phyloP scores from a whole-genome alignment of 53 echinoderm and acorn worm species.

The Mesocentrotus franciscanus region DNA sequence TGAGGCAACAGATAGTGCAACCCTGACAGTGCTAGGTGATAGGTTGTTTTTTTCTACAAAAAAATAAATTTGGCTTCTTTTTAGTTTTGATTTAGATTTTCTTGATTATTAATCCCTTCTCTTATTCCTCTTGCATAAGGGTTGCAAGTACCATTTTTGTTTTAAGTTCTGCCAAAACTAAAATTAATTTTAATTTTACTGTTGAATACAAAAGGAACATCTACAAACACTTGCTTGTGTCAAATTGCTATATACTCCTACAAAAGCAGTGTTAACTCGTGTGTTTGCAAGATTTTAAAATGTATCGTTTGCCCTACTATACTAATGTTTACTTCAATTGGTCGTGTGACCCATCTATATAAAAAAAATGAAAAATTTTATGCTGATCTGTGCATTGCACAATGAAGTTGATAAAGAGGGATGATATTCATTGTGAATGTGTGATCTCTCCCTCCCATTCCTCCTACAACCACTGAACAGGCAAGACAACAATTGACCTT shows the following conservation, averaged over 20 bases:
- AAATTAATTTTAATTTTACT: not conserved
- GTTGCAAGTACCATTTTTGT: not conserved
- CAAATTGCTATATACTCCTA: too few relatives aligned
- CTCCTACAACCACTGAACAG: not conserved
- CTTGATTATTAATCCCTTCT: not conserved
- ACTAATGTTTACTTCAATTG: not conserved
- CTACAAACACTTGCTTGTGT: too few relatives aligned
- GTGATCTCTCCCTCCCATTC: not conserved
- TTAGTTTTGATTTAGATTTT: not conserved
- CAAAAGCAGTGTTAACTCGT: not conserved
- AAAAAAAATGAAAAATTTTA: not conserved
- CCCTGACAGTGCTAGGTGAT: slow-evolving; percentile 48
- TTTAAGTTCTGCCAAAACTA: not conserved
- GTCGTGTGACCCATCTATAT: not conserved
- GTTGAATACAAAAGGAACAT: not conserved
- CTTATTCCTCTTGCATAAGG: not conserved
- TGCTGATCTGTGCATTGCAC: not conserved
- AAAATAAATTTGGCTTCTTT: too few relatives aligned
- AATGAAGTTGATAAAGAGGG: not conserved
- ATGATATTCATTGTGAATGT: not conserved
- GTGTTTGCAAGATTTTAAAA: not conserved
- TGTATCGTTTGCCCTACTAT: not conserved
- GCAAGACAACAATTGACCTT: slow-evolving; percentile 5
- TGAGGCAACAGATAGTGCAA: not conserved
- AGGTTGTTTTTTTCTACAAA: not conserved